A percentile compares a stretch with the other conserved stretches of the same genome.
These are phyloP conservation scores for Ceyx erithaca DNA, from an alignment of 2,797 vertebrate species.

Conservation along the genomic window DNA sequence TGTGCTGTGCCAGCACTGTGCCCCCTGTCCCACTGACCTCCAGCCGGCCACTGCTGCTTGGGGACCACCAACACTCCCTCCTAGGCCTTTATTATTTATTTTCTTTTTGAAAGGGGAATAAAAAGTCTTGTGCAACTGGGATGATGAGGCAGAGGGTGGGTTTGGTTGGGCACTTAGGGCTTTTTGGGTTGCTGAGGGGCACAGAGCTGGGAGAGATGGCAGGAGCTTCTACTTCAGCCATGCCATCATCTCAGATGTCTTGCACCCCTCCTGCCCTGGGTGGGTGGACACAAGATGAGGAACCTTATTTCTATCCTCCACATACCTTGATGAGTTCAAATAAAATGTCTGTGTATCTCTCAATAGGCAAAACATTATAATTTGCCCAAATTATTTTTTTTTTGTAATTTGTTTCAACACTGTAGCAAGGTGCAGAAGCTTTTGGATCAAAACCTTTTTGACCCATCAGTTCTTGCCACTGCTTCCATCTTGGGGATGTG, in stretches of 20 bases:
- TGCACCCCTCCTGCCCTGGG: background rate
- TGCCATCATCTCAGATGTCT: background rate
- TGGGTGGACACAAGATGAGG: background rate
- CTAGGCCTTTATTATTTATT: background rate
- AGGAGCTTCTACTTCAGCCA: accelerated
- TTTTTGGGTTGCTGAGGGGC: background rate
- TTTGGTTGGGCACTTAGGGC: background rate
- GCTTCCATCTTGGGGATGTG: background rate
- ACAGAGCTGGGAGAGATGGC: background rate
- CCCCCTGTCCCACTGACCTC: background rate
- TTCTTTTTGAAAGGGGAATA: background rate
- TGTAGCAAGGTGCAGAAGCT: background rate
- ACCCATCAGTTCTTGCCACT: background rate
- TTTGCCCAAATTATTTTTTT: background rate
- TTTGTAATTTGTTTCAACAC: background rate
- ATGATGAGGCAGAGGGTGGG: background rate
- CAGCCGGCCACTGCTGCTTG: accelerated
- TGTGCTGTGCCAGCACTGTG: background rate
- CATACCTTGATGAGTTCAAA: background rate
- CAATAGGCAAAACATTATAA: background rate
- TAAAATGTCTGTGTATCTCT: background rate
- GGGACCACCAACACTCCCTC: background rate
- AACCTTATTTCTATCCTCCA: background rate
- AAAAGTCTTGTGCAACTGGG: background rate
- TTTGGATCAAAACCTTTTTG: background rate